These are phyloP conservation scores for Abrostola tripartita DNA, from an alignment of 2,888 invertebrate species.

Conservation along the genomic window DNA sequence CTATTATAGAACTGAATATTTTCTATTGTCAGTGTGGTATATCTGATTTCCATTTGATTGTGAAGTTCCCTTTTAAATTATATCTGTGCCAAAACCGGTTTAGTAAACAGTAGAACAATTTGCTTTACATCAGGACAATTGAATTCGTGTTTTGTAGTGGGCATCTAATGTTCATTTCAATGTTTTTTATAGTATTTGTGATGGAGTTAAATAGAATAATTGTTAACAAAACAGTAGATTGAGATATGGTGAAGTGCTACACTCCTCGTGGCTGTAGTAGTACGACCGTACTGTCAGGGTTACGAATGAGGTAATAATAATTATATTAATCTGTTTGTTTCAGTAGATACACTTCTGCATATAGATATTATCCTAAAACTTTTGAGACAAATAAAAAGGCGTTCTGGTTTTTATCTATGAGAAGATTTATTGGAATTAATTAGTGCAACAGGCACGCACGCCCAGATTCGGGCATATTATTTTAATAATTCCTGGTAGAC, in stretches of 20 bases:
- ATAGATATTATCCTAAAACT: no score
- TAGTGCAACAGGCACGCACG: no score
- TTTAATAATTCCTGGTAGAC: no score
- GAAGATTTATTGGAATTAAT: no score
- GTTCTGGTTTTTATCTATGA: no score
- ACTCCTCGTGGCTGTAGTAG: not conserved
- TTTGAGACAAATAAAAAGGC: no score
- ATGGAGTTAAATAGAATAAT: conserved; percentile 31
- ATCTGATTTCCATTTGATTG: conserved; percentile 50
- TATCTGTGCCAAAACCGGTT: conserved; percentile 37
- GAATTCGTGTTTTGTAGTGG: conserved; percentile 36
- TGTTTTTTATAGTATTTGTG: conserved; percentile 20
- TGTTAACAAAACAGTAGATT: conserved; percentile 16
- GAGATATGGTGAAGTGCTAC: conserved; percentile 8
- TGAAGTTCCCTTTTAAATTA: conserved; percentile 17
- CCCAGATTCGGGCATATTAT: no score
- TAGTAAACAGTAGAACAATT: conserved; percentile 31
- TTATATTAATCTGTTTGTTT: no score
- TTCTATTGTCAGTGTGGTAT: conserved; percentile 29
- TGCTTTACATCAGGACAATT: conserved; percentile 37
- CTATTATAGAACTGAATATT: conserved; percentile 32
- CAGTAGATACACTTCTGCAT: no score
- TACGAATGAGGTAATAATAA: no score
- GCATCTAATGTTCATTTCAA: conserved; percentile 28
- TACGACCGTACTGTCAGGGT: not conserved